phyloP scores from a whole-genome alignment of 1,140 invertebrate genomes.

The Tetragonula clypearis region DNA sequence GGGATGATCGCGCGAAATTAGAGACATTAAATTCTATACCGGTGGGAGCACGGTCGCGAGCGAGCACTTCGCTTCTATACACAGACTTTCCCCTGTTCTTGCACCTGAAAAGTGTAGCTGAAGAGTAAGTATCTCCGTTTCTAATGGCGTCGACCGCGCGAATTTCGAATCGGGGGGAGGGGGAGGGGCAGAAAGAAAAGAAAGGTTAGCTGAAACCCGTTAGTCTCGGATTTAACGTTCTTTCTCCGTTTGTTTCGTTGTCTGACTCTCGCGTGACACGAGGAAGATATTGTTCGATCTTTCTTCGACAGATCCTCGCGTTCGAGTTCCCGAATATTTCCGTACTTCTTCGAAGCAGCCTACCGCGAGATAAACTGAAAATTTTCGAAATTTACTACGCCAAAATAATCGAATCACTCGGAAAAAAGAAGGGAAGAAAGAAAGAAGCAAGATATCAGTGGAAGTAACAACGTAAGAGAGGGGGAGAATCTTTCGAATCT shows the following conservation, averaged over 20 bases:
- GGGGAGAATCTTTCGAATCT: neutral
- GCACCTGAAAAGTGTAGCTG: neutral
- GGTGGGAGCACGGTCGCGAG: conserved; percentile 1
- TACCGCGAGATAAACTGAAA: too few relatives aligned
- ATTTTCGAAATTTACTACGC: too few relatives aligned
- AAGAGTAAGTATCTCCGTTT: neutral
- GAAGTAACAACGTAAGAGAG: neutral
- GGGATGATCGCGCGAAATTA: conserved; percentile 78
- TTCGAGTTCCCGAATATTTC: too few relatives aligned
- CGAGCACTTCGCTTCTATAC: neutral
- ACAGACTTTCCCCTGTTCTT: neutral
- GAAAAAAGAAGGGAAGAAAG: too few relatives aligned
- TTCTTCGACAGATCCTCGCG: too few relatives aligned
- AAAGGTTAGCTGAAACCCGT: neutral
- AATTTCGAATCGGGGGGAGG: neutral
- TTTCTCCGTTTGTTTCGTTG: neutral
- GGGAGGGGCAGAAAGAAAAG: too few relatives aligned
- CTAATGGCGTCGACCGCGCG: neutral
- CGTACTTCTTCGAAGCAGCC: too few relatives aligned
- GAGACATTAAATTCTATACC: conserved; percentile 76
- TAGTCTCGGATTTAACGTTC: neutral
- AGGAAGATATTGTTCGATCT: too few relatives aligned
- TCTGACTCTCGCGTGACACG: too few relatives aligned
- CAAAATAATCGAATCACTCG: too few relatives aligned
- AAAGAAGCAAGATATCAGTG: neutral